Percentiles rank a stretch among this genome's conserved stretches.
Evolutionary conservation across 2,888 invertebrate genomes (phyloP).

Genomic region (Galeopsomyia nigrocyanea): DNA sequence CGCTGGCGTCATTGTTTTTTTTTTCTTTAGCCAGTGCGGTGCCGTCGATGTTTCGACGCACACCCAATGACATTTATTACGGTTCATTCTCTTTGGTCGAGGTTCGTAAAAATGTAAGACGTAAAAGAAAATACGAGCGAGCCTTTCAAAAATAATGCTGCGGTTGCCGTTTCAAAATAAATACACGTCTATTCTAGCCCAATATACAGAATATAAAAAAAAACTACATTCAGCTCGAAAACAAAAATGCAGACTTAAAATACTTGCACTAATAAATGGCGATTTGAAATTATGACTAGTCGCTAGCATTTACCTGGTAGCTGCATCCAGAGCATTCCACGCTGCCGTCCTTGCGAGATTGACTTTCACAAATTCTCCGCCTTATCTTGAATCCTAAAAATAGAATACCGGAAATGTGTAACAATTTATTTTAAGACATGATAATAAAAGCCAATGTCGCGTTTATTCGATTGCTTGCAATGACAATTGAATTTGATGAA

Average conservation of each 20-base stretch:
- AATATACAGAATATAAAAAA: background rate
- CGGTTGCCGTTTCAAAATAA: background rate
- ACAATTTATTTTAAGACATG: no score
- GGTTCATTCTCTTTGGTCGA: constrained; percentile 19
- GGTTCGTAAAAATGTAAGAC: constrained; percentile 7
- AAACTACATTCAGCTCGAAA: no score
- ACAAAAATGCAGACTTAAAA: no score
- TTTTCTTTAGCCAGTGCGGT: background rate
- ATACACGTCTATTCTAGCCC: background rate
- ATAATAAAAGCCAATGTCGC: no score
- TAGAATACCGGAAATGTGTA: background rate
- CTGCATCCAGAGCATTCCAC: constrained; percentile 82
- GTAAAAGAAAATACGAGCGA: background rate
- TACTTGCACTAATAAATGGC: background rate
- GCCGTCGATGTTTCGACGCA: constrained; percentile 3
- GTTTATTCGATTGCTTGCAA: no score
- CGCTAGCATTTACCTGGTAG: constrained; percentile 56
- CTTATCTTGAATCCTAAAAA: constrained; percentile 72
- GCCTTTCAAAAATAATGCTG: constrained; percentile 7
- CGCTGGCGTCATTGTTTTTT: background rate
- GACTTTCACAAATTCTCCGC: constrained; percentile 80
- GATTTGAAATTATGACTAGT: background rate
- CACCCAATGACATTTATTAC: constrained; percentile 13
- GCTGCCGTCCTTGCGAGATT: constrained; percentile 76
- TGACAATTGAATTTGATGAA: no score